Conservation (phyloP, 1,140 invertebrate species). For the Olivierus martensii region DNA sequence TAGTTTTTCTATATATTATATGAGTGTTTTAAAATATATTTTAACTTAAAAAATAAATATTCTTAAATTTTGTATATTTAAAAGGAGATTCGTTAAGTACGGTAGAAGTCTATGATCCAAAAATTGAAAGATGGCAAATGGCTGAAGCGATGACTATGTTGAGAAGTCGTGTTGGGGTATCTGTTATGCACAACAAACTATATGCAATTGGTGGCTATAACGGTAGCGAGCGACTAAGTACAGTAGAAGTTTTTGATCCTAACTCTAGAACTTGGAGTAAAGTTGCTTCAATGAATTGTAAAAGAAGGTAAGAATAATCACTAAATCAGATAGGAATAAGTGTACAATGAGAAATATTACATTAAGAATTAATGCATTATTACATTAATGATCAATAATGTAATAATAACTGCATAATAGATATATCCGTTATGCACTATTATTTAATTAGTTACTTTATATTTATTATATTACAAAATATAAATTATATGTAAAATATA, state of each 20-base stretch:
- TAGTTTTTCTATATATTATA: too few species aligned
- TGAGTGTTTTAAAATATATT: too few species aligned
- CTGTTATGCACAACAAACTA: constrained; percentile 56
- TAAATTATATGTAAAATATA: too few species aligned
- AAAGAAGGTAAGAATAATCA: constrained; percentile 45
- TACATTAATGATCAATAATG: too few species aligned
- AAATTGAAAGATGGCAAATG: constrained; percentile 52
- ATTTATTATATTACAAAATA: too few species aligned
- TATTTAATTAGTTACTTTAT: too few species aligned
- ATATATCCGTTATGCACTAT: too few species aligned
- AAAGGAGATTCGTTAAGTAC: constrained; percentile 67
- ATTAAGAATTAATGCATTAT: too few species aligned
- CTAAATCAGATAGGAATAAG: too few species aligned
- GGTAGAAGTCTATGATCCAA: constrained; percentile 72
- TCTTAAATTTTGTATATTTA: constrained; percentile 5
- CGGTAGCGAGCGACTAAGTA: constrained; percentile 56
- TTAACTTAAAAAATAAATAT: too few species aligned
- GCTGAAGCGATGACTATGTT: constrained; percentile 75
- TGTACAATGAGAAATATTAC: too few species aligned
- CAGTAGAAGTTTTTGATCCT: constrained; percentile 79
- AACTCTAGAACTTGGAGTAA: constrained; percentile 55
- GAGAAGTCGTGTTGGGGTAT: constrained; percentile 67
- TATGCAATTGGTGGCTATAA: constrained; percentile 50
- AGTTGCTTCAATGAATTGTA: constrained; percentile 67
- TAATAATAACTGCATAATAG: too few species aligned